Percentiles rank a stretch among this genome's conserved stretches.
Evolutionary conservation across 2,888 invertebrate genomes (phyloP).

Genomic region (Galerucella nymphaeae): DNA sequence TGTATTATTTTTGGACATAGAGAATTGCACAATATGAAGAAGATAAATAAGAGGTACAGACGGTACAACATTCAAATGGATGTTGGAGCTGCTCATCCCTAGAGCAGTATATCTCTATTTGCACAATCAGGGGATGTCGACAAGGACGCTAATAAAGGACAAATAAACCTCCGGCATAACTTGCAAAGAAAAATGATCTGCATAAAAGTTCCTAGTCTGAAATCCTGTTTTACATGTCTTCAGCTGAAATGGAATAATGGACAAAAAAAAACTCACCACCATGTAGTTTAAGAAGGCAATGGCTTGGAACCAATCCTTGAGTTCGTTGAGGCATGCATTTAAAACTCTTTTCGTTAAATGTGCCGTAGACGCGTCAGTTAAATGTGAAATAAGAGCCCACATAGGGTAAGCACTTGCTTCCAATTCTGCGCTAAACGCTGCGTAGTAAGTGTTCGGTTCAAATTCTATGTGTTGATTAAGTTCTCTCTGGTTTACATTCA

Average conservation of each 20-base stretch:
- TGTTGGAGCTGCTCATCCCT: too few relatives aligned
- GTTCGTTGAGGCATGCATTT: conserved; percentile 78
- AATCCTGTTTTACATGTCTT: too few relatives aligned
- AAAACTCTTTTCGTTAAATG: conserved; percentile 81
- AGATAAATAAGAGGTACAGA: too few relatives aligned
- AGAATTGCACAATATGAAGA: too few relatives aligned
- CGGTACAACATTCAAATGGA: too few relatives aligned
- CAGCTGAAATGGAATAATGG: background rate
- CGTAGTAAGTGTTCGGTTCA: conserved; percentile 97
- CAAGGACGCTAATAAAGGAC: too few relatives aligned
- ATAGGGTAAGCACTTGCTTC: conserved; percentile 97
- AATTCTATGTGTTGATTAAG: conserved; percentile 93
- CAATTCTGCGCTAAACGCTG: conserved; percentile 96
- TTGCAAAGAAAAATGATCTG: too few relatives aligned
- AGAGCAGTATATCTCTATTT: too few relatives aligned
- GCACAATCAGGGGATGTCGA: too few relatives aligned
- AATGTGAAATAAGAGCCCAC: conserved; percentile 95
- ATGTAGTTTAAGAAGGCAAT: conserved; percentile 79
- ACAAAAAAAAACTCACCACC: conserved; percentile 67
- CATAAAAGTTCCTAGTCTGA: too few relatives aligned
- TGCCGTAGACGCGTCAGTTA: conserved; percentile 79
- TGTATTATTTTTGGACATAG: too few relatives aligned
- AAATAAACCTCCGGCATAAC: too few relatives aligned
- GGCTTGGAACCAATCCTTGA: conserved; percentile 90
- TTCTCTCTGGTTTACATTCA: conserved; percentile 96